Conservation (phyloP, 1,140 invertebrate genomes). For the Panagrolaimus sp. region DNA sequence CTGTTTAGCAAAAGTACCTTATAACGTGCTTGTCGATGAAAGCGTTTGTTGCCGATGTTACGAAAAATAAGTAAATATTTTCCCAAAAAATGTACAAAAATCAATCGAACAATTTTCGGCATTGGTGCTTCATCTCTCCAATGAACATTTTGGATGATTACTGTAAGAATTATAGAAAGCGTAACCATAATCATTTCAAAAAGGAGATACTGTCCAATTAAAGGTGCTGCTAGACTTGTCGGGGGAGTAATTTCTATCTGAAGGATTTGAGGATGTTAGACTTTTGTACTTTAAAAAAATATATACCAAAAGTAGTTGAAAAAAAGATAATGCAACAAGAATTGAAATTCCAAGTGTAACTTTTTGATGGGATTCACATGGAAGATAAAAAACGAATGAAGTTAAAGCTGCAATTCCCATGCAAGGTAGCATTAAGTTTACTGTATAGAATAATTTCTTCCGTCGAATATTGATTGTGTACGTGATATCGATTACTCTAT, state of each 20-base stretch:
- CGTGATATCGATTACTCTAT: slow-evolving; percentile 82
- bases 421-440: slow-evolving; percentile 65
- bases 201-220: slow-evolving; percentile 90
- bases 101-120: slow-evolving; percentile 83
- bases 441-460: slow-evolving; percentile 96
- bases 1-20: background rate
- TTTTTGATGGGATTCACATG: slow-evolving; percentile 73
- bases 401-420: slow-evolving; percentile 71
- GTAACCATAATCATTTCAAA: slow-evolving; percentile 99
- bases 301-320: slow-evolving; percentile 96
- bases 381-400: slow-evolving; percentile 64
- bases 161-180: slow-evolving; percentile 92
- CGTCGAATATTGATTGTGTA: slow-evolving; percentile 92
- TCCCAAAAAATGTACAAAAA: slow-evolving; percentile 79
- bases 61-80: slow-evolving; percentile 40
- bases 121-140: slow-evolving; percentile 79
- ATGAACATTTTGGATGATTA: slow-evolving; percentile 97
- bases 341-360: slow-evolving; percentile 52
- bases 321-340: slow-evolving; percentile 84
- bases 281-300: slow-evolving; percentile 62
- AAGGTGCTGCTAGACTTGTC: slow-evolving; percentile 82
- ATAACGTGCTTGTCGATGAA: slow-evolving; percentile 23
- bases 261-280: slow-evolving; percentile 1
- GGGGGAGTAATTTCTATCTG: slow-evolving; percentile 85
- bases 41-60: slow-evolving; percentile 15